These are phyloP conservation scores for Conchocele bisecta DNA, from an alignment of 2,888 invertebrate genomes.

Conservation along the genomic window DNA sequence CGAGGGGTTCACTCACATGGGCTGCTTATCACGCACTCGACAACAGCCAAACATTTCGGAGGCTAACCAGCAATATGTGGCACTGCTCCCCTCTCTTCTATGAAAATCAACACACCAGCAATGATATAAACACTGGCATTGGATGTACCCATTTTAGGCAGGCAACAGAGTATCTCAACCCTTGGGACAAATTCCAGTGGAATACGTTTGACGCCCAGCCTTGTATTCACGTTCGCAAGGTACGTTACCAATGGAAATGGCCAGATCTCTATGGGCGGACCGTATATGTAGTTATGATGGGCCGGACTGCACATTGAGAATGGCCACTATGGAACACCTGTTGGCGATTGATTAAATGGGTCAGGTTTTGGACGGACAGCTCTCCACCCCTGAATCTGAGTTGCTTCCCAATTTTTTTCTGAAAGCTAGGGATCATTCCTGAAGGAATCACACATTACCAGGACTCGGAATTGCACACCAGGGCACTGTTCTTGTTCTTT, in stretches of 20 bases:
- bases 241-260: neutral
- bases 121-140: neutral
- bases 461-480: neutral
- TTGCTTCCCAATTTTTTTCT: neutral
- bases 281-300: neutral
- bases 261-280: neutral
- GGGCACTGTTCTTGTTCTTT: neutral
- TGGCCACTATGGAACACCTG: neutral
- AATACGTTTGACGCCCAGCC: neutral
- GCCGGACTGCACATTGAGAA: neutral
- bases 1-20: neutral
- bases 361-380: neutral
- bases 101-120: neutral
- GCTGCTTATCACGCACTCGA: neutral
- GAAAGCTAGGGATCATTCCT: neutral
- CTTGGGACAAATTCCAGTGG: neutral
- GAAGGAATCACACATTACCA: neutral
- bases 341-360: neutral
- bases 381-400: neutral
- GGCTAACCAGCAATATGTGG: neutral
- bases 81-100: neutral
- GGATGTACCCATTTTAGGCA: neutral
- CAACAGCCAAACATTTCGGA: neutral
- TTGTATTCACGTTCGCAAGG: neutral
- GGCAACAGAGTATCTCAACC: neutral